These are phyloP conservation scores for Limosa lapponica DNA, from an alignment of 2,797 vertebrate species.

Conservation along the genomic window DNA sequence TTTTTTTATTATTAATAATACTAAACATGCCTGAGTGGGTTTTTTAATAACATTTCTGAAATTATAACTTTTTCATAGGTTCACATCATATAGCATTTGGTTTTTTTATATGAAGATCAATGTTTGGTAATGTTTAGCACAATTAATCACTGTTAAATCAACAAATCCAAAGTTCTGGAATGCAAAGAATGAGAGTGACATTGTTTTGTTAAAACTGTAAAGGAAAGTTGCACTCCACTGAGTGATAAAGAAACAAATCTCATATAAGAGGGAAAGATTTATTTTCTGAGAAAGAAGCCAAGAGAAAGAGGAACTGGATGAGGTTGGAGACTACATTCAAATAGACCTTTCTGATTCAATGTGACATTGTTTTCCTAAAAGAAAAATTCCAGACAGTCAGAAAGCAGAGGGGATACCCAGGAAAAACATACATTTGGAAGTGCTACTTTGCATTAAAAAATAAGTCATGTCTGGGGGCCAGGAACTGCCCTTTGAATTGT, in stretches of 20 bases:
- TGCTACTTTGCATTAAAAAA: conserved; percentile 22
- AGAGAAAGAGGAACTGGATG: background rate
- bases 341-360: conserved; percentile 26
- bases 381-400: conserved; percentile 50
- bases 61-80: background rate
- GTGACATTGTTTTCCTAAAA: conserved; percentile 49
- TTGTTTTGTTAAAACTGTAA: background rate
- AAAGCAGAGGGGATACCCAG: conserved; percentile 26
- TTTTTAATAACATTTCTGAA: background rate
- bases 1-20: background rate
- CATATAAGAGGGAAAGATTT: background rate
- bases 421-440: conserved; percentile 39
- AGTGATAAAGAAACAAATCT: background rate
- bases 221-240: background rate
- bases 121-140: background rate
- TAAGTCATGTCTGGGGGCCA: conserved; percentile 5
- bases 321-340: background rate
- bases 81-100: background rate
- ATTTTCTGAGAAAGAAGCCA: background rate
- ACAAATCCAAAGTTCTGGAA: background rate
- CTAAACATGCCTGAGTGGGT: fast-evolving
- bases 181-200: background rate
- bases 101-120: background rate
- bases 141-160: background rate
- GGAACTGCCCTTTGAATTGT: conserved; percentile 44